Percentiles rank a stretch among this genome's conserved stretches.
Conservation (phyloP, 64 coral and sea anemone species). For the Montipora efflorescens region DNA sequence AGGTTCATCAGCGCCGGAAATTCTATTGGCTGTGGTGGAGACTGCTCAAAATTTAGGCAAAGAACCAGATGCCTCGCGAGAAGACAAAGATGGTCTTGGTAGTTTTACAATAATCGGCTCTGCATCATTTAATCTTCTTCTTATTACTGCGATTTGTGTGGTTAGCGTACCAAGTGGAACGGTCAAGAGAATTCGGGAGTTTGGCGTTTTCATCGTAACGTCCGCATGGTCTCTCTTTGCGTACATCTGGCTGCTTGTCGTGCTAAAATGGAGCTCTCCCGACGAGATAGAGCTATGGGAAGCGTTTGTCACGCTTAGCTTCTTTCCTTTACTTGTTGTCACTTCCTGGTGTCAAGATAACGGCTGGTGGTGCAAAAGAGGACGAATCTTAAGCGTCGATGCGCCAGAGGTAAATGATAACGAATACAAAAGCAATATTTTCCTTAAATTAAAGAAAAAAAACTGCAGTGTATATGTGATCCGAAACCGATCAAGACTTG, state of each 20-base stretch:
- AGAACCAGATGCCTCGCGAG: background rate
- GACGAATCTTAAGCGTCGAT: conserved; percentile 76
- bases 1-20: conserved; percentile 92
- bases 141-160: conserved; percentile 92
- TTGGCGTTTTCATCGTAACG: conserved; percentile 87
- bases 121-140: conserved; percentile 89
- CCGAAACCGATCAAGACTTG: too few relatives aligned
- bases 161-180: conserved; percentile 75
- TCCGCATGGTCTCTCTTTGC: conserved; percentile 92
- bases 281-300: conserved; percentile 89
- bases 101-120: conserved; percentile 90
- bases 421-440: background rate
- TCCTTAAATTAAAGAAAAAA: background rate
- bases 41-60: conserved; percentile 70
- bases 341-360: conserved; percentile 90
- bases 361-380: conserved; percentile 82
- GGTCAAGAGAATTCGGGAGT: conserved; percentile 79
- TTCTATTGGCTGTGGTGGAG: conserved; percentile 87
- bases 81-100: conserved; percentile 87
- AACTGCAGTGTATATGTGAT: too few relatives aligned
- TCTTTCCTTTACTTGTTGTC: conserved; percentile 84
- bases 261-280: conserved; percentile 78
- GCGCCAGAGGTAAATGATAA: conserved; percentile 71
- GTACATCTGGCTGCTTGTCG: conserved; percentile 85
- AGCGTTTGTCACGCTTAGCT: conserved; percentile 81